Percentiles rank a stretch among this genome's conserved stretches.
Evolutionary conservation across 2,888 invertebrate species (phyloP).

Genomic region (Nomada flava): DNA sequence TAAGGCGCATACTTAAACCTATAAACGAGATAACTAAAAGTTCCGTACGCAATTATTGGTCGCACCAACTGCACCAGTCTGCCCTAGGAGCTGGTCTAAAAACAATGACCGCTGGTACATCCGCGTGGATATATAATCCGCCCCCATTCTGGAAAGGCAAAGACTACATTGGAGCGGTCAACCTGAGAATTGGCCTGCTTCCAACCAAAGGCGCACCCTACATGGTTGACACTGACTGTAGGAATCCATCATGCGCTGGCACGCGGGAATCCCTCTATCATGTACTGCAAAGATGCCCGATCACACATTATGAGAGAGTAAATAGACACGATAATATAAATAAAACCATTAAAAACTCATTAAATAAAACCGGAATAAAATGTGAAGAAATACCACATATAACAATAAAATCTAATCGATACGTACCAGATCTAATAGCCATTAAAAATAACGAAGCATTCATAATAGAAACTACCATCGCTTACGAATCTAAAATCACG

Average conservation of each 20-base stretch:
- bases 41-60: neutral
- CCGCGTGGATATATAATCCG: conserved; percentile 19
- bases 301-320: neutral
- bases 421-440: neutral
- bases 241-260: neutral
- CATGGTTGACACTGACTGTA: neutral
- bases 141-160: conserved; percentile 4
- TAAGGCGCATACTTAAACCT: neutral
- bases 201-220: conserved; percentile 16
- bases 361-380: neutral
- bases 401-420: neutral
- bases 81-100: neutral
- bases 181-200: conserved; percentile 4
- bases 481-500: neutral
- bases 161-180: conserved; percentile 20
- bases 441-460: neutral
- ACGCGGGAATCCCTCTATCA: conserved; percentile 8
- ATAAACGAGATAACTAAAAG: neutral
- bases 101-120: neutral
- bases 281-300: conserved; percentile 6
- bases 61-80: neutral
- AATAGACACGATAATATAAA: conserved; percentile 20
- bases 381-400: neutral
- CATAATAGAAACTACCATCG: conserved; percentile 19
- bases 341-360: neutral